Evolutionary conservation across 2,113 vertebrate species (phyloP), one percentile per base, ranked within the genome.

Genomic region (Pontoporia blainvillei): DNA sequence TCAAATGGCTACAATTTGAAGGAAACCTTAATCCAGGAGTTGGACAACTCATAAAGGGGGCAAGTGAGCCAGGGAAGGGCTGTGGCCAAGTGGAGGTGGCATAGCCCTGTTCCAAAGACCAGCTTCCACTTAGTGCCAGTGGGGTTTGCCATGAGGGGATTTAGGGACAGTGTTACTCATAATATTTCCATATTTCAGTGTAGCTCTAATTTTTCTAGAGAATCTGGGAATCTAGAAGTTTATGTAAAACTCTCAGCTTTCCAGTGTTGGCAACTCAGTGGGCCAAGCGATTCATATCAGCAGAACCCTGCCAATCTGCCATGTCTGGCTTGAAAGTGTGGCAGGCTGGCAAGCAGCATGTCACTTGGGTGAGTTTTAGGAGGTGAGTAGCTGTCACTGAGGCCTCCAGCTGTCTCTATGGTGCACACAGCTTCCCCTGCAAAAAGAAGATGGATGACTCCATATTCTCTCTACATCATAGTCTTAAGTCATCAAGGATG

Each of bases 1-100:
- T 86, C 85, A 90, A 96, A 91, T 57, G 71, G 57, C 88, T 75
- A 15, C 79, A 83, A 82, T 46, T 90, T 85, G 78, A 94, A 90
- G 39, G 49, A 90, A 76, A 90, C 36, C 18, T 83, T 97, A 62
- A 95, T 89, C 9, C 23, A 15, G n/a, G 36, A 39, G 39, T 61
- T 86, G 27, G 46, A 44, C 71, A 46, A 11, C 41, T 73, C 73
- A 15, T 41, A 27, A 64, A 67, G 27, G 23, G 21, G 17, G 27
- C 41, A 91, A 57, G 61, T 69, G 44, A 52, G 1, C 46, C 52
- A 27, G 18, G 7, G 34, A n/a, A n/a, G 31, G 3, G 3, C 64
- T 2, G 0, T 5, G 2, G 46, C 46, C 11, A 41, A 39, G 13
- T 4, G 21, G 34, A 75, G 21, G 5, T 41, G 25, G 27, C 5